Evolutionary conservation across 92 coral and sea anemone species (phyloP).

Genomic region (Zoanthus sociatus): DNA sequence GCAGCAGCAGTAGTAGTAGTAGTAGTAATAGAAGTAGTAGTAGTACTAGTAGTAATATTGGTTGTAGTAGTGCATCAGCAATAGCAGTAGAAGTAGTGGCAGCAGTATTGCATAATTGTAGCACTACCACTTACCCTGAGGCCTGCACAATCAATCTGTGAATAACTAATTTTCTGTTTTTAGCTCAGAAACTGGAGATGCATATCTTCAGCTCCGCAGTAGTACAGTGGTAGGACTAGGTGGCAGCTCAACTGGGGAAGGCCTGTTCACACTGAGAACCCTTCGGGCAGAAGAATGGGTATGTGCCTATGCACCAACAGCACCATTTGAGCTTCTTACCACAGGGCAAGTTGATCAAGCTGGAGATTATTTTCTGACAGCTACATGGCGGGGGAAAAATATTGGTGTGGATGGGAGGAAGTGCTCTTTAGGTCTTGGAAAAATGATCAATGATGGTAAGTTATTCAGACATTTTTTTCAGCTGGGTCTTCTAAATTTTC

Average conservation of each 20-base stretch:
- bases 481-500: no score
- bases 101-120: no score
- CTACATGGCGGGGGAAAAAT: slow-evolving; percentile 9
- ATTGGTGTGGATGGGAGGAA: slow-evolving; percentile 33
- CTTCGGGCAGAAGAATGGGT: slow-evolving; percentile 17
- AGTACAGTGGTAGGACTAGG: slow-evolving; percentile 36
- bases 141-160: neutral
- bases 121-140: neutral
- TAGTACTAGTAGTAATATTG: no score
- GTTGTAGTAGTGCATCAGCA: no score
- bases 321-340: slow-evolving; percentile 27
- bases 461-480: neutral
- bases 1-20: no score
- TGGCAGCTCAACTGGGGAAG: slow-evolving; percentile 17
- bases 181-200: slow-evolving; percentile 28
- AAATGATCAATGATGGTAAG: slow-evolving; percentile 35
- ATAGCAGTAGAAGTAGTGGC: no score
- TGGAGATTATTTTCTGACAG: slow-evolving; percentile 4
- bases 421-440: slow-evolving; percentile 17
- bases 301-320: slow-evolving; percentile 39
- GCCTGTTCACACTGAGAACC: slow-evolving; percentile 31
- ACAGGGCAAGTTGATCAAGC: neutral
- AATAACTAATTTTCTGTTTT: neutral
- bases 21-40: neutral
- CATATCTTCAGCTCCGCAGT: slow-evolving; percentile 13